Evolutionary conservation across 2,113 vertebrate genomes (phyloP).

Genomic region (Neofelis nebulosa): DNA sequence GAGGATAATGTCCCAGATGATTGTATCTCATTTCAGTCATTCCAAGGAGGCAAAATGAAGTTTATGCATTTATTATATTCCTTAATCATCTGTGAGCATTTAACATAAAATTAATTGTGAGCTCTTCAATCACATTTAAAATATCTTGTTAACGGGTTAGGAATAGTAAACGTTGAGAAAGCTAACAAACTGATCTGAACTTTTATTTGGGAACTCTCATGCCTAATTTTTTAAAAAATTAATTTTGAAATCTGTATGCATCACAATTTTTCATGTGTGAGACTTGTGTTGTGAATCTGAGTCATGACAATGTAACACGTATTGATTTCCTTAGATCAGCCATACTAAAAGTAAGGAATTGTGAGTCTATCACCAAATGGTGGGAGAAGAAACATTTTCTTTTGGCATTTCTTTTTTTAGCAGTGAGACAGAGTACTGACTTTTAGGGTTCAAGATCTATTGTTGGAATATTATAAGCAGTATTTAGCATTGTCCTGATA

Average conservation of each 20-base stretch:
- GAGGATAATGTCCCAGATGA: background rate
- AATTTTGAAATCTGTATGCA: background rate
- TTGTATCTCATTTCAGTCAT: background rate
- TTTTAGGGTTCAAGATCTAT: background rate
- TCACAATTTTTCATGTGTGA: background rate
- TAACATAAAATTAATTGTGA: background rate
- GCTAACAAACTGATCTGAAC: background rate
- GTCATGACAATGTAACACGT: background rate
- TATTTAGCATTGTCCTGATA: background rate
- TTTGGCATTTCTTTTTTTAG: background rate
- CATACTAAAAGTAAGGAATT: background rate
- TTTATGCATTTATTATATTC: constrained; percentile 29
- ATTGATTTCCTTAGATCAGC: background rate
- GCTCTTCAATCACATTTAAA: constrained; percentile 24
- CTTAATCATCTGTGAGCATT: background rate
- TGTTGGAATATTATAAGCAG: background rate
- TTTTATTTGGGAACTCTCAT: background rate
- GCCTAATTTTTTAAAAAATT: background rate
- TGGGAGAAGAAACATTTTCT: background rate
- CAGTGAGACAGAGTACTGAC: background rate
- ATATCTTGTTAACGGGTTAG: background rate
- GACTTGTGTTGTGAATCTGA: background rate
- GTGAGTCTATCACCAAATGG: background rate
- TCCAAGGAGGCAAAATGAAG: background rate
- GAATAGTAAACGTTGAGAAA: background rate